Base-by-base conservation (phyloP, 2,888 invertebrate species). In the Caenorhabditis imperialis region DNA sequence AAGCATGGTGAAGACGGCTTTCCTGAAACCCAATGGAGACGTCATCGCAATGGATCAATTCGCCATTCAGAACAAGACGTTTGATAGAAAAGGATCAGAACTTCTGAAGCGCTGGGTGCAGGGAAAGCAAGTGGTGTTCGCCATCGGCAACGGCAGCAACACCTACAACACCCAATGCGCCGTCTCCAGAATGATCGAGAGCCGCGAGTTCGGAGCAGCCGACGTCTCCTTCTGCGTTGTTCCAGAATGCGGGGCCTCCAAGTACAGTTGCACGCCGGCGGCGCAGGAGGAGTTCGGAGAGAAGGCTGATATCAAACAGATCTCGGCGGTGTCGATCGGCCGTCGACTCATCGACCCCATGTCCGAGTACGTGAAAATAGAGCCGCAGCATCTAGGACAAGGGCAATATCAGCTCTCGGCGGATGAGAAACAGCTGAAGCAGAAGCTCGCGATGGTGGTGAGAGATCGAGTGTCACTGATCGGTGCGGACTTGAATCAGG, bases 351-450 rank as follows among this genome's bases (percentile, higher is more conserved):
- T 95, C 88, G 95, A 96, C 90, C 96, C 96, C 0, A 89, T 96
- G 70, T 93, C 93, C 42, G 96, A 96, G 89, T 91, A 94, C 71
- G 94, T 96, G 0, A 96, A 96, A 90, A 93, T 96, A 12, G 95
- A 96, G 75, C 95, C 96, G 0, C 93, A 93, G 84, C 94, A 95
- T 90, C 91, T 96, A 75, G 96, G 96, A 0, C 93, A 96, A 4
- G 96, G 96, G n/a, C 93, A 95, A 92, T 96, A 96, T 88, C 90
- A 96, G 89, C 95, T 95, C 86, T 96, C 96, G 87, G 91, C 96
- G 23, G 92, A 93, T 8, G 92, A 93, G 78, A 93, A 93, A 84
- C 91, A 92, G 88, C 89, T 96, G 60, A 86, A 89, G 50, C 83
- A 92, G 3, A 92, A 93, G 0, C 89, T 96, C 18, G 92, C 93